Evolutionary conservation across 1,140 invertebrate genomes (phyloP).

Genomic region (Halesus radiatus): DNA sequence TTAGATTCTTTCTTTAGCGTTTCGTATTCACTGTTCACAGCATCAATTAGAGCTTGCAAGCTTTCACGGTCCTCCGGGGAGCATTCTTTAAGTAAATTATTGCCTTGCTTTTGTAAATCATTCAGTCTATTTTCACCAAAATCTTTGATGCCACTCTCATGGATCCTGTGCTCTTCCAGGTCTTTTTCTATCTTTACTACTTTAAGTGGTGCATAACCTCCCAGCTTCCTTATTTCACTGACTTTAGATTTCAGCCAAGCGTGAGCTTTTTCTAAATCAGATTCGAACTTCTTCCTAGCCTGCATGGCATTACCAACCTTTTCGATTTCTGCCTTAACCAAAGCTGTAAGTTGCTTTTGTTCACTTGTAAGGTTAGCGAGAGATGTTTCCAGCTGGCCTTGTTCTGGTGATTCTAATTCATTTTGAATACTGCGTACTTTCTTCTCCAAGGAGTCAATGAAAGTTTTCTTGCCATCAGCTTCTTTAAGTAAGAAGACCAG

Average conservation of each 20-base stretch:
- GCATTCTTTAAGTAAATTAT: constrained; percentile 85
- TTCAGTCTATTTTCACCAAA: constrained; percentile 83
- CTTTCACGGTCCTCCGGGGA: constrained; percentile 78
- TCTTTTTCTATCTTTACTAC: constrained; percentile 83
- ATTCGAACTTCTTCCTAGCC: constrained; percentile 82
- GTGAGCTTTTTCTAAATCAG: constrained; percentile 81
- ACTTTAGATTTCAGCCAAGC: constrained; percentile 85
- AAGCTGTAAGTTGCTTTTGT: constrained; percentile 79
- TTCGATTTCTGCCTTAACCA: constrained; percentile 82
- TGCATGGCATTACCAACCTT: constrained; percentile 77
- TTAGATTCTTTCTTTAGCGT: constrained; percentile 79
- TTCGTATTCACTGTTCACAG: constrained; percentile 78
- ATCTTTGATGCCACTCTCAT: constrained; percentile 82
- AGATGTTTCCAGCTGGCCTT: constrained; percentile 78
- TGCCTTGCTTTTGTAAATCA: constrained; percentile 82
- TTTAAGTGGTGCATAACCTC: constrained; percentile 81
- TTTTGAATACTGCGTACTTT: constrained; percentile 86
- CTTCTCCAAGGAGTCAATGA: constrained; percentile 86
- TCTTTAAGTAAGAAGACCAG: constrained; percentile 85
- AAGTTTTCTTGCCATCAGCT: constrained; percentile 84
- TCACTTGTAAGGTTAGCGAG: constrained; percentile 77
- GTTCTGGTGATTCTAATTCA: constrained; percentile 86
- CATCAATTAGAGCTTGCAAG: constrained; percentile 77
- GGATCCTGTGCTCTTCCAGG: constrained; percentile 79
- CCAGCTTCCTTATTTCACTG: constrained; percentile 81